phyloP scores from a whole-genome alignment of 2,888 invertebrate genomes.

The Aricia artaxerxes region DNA sequence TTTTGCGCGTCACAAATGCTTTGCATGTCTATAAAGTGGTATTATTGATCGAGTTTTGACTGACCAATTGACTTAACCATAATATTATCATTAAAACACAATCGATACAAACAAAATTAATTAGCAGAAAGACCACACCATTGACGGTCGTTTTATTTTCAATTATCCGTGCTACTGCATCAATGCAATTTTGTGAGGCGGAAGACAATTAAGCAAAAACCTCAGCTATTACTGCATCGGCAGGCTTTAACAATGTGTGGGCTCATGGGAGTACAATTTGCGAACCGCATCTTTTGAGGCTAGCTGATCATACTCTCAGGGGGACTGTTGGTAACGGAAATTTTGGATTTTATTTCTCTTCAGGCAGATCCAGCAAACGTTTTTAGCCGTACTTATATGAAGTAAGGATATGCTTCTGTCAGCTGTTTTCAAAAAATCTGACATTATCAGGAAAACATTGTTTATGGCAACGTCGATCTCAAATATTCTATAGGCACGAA shows the following conservation, averaged over 20 bases:
- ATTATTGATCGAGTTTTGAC: not conserved
- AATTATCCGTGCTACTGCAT: conserved; percentile 5
- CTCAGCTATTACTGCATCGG: conserved; percentile 7
- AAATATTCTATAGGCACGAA: too few relatives aligned
- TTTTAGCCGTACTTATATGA: too few relatives aligned
- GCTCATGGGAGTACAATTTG: not conserved
- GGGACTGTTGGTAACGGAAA: not conserved
- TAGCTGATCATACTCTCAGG: not conserved
- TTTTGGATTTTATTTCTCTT: not conserved
- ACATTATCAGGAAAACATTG: too few relatives aligned
- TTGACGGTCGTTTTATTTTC: not conserved
- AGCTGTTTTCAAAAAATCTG: too few relatives aligned
- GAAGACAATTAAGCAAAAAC: conserved; percentile 7
- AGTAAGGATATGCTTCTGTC: too few relatives aligned
- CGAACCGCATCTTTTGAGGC: not conserved
- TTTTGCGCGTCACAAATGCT: too few relatives aligned
- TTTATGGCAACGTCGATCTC: too few relatives aligned
- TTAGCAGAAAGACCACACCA: not conserved
- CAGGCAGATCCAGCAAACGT: not conserved
- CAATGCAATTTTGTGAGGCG: conserved; percentile 1
- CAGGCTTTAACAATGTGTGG: not conserved
- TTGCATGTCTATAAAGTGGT: not conserved
- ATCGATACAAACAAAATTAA: conserved; percentile 11
- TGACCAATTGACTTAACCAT: not conserved
- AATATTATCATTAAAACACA: not conserved